Base-by-base conservation (phyloP, 2,888 invertebrate genomes). In the Clistopyga incitator region DNA sequence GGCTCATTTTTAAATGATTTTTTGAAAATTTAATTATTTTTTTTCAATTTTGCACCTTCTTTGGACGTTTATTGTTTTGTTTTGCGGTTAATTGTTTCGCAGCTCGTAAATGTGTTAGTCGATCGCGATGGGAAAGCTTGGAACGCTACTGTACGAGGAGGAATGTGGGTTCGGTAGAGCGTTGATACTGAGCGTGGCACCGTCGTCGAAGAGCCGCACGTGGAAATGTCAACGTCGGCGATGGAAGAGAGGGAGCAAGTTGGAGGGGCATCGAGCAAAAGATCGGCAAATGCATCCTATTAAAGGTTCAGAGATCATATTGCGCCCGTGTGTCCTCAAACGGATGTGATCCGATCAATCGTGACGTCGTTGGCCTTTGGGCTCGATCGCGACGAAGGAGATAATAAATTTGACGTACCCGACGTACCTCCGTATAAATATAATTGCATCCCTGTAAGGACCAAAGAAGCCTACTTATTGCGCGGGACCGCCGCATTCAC, bases 321-420 rank as follows among this genome's bases (percentile, higher is more conserved):
- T 88, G 47, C 56, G 68, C 72, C 50, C 78, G 86, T 84, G 81
- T 90, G 89, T 89, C 89, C 91, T 88, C 89, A 87, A 88, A 88
- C 88, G 85, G 85, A 88, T 87, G 81, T 88, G 86, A 88, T 87
- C 87, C 82, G 81, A 86, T 84, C 85, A 74, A 84, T 90, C 90
- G 91, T 91, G 90, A 91, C 88, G 88, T 88, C 86, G 86, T 84
- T 91, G 91, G 90, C 91, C 91, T 91, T 91, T 92, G 88, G 86
- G 64, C 88, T 81, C 74, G 75, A 75, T 81, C 74, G 68, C 67
- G 61, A 68, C 67, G 64, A 71, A 54, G 64, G 54, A 85, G 84
- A 86, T 86, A 78, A 89, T 90, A 89, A 89, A 89, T 89, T 84
- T 88, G 59, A 84, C 86, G 87, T 84, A 85, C 84, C 82, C 75